These are phyloP conservation scores for Dipus sagitta DNA, from an alignment of 2,797 vertebrate genomes.

Conservation along the genomic window DNA sequence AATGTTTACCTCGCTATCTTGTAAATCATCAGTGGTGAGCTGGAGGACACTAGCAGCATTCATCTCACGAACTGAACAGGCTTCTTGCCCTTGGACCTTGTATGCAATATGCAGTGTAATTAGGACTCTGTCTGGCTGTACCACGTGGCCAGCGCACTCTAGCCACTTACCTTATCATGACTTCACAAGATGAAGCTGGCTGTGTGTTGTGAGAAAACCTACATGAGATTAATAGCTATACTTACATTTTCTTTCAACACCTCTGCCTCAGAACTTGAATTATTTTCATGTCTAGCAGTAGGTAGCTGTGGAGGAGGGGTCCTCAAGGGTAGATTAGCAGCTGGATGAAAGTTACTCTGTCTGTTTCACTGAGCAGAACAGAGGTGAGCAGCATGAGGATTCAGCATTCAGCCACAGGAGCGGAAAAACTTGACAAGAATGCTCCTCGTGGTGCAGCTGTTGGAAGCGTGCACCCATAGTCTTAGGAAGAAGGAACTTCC, in stretches of 20 bases:
- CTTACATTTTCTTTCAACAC: background rate
- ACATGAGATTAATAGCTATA: background rate
- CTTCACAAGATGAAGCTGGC: background rate
- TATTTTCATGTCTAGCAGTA: background rate
- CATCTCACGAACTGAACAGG: constrained; percentile 9
- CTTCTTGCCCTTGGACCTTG: constrained; percentile 68
- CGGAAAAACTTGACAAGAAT: background rate
- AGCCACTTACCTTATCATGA: background rate
- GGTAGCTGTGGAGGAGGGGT: background rate
- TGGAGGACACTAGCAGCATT: background rate
- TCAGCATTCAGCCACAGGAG: accelerated
- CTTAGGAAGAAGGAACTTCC: background rate
- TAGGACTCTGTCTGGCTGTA: background rate
- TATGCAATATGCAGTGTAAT: background rate
- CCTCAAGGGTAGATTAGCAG: background rate
- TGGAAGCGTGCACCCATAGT: accelerated
- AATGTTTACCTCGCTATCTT: constrained; percentile 69
- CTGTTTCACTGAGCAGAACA: background rate
- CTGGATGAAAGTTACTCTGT: background rate
- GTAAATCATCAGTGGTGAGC: background rate
- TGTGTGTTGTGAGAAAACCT: background rate
- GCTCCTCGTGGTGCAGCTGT: background rate
- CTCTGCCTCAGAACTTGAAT: background rate
- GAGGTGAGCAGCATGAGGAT: background rate
- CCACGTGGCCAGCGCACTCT: constrained; percentile 12